These are phyloP conservation scores for Serilophus lunatus DNA, from an alignment of 2,113 vertebrate genomes.

Conservation along the genomic window DNA sequence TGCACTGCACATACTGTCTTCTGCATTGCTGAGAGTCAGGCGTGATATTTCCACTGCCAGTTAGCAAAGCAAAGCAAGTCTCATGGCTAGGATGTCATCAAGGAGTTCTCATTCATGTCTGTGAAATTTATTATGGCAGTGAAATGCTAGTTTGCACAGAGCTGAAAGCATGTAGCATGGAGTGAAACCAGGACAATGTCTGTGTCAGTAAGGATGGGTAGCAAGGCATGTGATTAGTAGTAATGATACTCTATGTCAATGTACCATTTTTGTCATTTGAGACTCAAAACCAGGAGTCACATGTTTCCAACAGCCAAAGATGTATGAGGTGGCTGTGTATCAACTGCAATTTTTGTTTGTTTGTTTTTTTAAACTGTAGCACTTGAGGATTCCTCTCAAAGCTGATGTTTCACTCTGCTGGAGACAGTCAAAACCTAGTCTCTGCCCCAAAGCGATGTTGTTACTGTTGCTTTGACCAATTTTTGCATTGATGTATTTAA, in stretches of 20 bases:
- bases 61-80: background rate
- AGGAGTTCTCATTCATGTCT: background rate
- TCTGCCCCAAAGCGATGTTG: background rate
- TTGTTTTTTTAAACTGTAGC: background rate
- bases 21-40: background rate
- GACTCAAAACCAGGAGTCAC: background rate
- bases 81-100: background rate
- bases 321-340: background rate
- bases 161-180: background rate
- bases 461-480: background rate
- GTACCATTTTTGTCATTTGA: background rate
- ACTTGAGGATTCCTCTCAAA: background rate
- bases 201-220: background rate
- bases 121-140: background rate
- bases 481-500: background rate
- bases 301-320: background rate
- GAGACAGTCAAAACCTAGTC: background rate
- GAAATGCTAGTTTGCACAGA: background rate
- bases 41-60: background rate
- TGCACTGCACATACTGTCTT: fast-evolving
- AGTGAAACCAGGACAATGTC: background rate
- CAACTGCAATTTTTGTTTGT: background rate
- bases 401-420: background rate
- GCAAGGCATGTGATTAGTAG: too few species aligned
- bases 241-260: fast-evolving